phyloP scores from a whole-genome alignment of 2,113 vertebrate genomes.

The Motacilla alba region DNA sequence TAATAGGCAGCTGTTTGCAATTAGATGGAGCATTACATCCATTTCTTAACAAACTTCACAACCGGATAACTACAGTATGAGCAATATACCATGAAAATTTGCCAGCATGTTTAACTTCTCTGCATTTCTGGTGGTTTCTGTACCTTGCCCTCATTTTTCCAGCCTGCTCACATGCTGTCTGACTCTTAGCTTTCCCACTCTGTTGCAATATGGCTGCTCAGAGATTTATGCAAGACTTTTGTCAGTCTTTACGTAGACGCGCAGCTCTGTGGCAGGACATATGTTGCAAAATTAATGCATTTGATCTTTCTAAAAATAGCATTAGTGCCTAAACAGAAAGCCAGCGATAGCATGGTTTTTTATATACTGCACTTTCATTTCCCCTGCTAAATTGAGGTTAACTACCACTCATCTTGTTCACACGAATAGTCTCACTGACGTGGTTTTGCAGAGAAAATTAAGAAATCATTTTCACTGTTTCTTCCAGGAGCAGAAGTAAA shows the following conservation, averaged over 20 bases:
- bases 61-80: conserved; percentile 58
- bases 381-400: conserved; percentile 14
- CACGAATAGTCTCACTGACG: background rate
- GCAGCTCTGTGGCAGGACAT: conserved; percentile 43
- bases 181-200: conserved; percentile 58
- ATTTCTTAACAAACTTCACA: conserved; percentile 72
- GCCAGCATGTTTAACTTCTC: conserved; percentile 63
- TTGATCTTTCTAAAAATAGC: conserved; percentile 52
- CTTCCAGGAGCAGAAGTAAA: conserved; percentile 24
- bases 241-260: conserved; percentile 53
- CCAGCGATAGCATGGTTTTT: background rate
- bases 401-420: background rate
- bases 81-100: conserved; percentile 64
- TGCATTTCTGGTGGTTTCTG: conserved; percentile 69
- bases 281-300: conserved; percentile 44
- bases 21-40: conserved; percentile 70
- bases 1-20: conserved; percentile 76
- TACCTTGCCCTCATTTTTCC: conserved; percentile 69
- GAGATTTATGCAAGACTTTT: conserved; percentile 43
- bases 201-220: conserved; percentile 45
- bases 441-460: background rate
- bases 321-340: background rate
- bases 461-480: conserved; percentile 25
- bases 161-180: conserved; percentile 58
- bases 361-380: conserved; percentile 51